Evolutionary conservation across 2,113 vertebrate species (phyloP), one percentile per base, ranked within the genome.

Genomic region (Marcusenius ussheri): DNA sequence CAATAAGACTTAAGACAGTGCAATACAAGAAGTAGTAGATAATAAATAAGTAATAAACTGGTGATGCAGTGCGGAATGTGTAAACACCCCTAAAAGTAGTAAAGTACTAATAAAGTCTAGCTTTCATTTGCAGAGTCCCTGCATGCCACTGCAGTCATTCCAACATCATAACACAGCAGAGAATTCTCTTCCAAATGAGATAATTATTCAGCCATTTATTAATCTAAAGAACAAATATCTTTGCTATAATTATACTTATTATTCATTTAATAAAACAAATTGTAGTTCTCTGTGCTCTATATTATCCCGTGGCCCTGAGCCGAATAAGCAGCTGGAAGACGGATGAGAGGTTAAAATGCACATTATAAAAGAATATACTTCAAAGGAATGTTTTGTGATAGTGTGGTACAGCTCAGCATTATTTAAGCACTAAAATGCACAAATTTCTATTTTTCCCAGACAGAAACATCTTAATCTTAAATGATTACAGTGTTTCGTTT

Each of bases 341-440:
- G 62, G n/a, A 66, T 66, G 62, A 27, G 3, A 11, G n/a, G n/a
- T 27, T 11, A 27, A n/a, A 66, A 66, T 27, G n/a, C 62, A 27
- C n/a, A 27, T 11, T 77, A 77, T 35, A 77, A 74, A 74, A 77
- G 1, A 77, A 39, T 5, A 70, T 27, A 80, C 31, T 80, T 80
- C 13, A 35, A 80, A 80, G 13, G 74, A 80, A 42, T 80, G 74
- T 42, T 19, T 80, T 42, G 11, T 0, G 35, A 80, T 42, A 19
- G 2, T 8, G 74, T 80, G 47, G 70, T 50, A 89, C 66, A 50
- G 86, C 88, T 89, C 89, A 90, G 90, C 56, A 93, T 92, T 92
- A 92, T 93, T 92, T 90, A 90, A 90, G 92, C 77, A 84, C 85
- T 91, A 90, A 92, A 88, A 91, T 90, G 89, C 46, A 89, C 91